Evolutionary conservation across 2,888 invertebrate genomes (phyloP), one percentile per base, ranked within the genome.

Genomic region (Palloptera scutellata): DNA sequence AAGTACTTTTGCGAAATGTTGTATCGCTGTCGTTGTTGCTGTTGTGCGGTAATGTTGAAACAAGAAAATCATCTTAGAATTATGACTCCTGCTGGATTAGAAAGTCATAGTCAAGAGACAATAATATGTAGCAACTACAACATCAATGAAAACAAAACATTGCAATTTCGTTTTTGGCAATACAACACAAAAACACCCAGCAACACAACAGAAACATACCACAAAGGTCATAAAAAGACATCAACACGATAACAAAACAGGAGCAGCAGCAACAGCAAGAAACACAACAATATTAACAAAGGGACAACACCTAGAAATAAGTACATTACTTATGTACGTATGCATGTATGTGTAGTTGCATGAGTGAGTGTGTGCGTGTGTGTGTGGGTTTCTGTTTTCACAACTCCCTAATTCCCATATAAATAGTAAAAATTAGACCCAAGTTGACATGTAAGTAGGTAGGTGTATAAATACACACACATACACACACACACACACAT

Each of bases 1-100:
- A 52, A 15, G 42, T 48, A 40, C 45, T 57, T 41, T 19, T 30
- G 40, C 19, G 48, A 57, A 64, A 55, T 64, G 54, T 1, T 19
- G 8, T 2, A 40, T 51, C 19, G 10, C 48, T 60, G 12, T 15
- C 17, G 17, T 48, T 48, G 41, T 58, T 45, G 17, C 15, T 13
- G 63, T 70, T 60, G 62, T 69, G 67, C 51, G 54, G 68, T 70
- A 64, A 66, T 70, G 62, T 30, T 41, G 48, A 64, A 76, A 81
- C 81, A 81, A 81, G 81, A 77, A 81, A 81, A 81, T 77, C 81
- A 81, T 80, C 82, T 81, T 81, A 78, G 79, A 80, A 76, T 81
- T 77, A 81, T 78, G 81, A 76, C 73, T 77, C 80, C 81, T 68
- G 54, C 57, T 72, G 74, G 75, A 74, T 68, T 70, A 55, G 55